A percentile compares a stretch with the other conserved stretches of the same genome.
These are phyloP conservation scores for Girardinichthys multiradiatus DNA, from an alignment of 2,113 vertebrate genomes.

Conservation along the genomic window DNA sequence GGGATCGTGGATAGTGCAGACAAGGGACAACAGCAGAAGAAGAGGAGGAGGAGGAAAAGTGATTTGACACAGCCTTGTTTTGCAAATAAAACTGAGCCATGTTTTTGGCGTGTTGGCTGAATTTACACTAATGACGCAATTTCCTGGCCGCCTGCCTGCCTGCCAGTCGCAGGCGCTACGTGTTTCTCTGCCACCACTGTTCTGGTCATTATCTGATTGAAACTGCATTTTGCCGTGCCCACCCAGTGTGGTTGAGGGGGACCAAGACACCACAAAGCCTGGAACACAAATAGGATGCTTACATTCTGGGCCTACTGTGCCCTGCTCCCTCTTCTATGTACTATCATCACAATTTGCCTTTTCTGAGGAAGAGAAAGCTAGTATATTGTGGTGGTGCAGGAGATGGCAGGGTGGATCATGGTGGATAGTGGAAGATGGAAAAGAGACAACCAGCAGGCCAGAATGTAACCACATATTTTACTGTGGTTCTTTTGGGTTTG, in stretches of 20 bases:
- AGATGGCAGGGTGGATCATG: conserved; percentile 61
- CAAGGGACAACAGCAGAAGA: conserved; percentile 8
- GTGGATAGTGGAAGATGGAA: conserved; percentile 63
- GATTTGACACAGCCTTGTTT: conserved; percentile 54
- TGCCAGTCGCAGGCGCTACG: conserved; percentile 16
- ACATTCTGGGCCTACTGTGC: conserved; percentile 20
- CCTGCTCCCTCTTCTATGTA: conserved; percentile 22
- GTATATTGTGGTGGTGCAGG: conserved; percentile 47
- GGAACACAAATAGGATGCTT: conserved; percentile 54
- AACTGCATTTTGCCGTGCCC: conserved; percentile 37
- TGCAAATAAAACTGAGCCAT: conserved; percentile 47
- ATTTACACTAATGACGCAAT: conserved; percentile 70
- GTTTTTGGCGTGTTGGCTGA: conserved; percentile 56
- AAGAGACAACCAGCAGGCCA: conserved; percentile 45
- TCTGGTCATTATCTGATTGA: conserved; percentile 47
- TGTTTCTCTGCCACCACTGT: conserved; percentile 37
- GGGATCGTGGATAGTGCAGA: conserved; percentile 20
- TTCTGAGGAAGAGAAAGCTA: conserved; percentile 53
- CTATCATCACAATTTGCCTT: conserved; percentile 63
- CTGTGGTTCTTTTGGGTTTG: conserved; percentile 45
- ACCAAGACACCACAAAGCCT: conserved; percentile 57
- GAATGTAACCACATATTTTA: conserved; percentile 64
- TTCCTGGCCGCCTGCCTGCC: conserved; percentile 45
- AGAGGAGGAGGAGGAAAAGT: conserved; percentile 23
- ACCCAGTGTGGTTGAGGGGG: conserved; percentile 45